Evolutionary conservation across 2,113 vertebrate genomes (phyloP).

Genomic region (Rhinoptilus africanus): DNA sequence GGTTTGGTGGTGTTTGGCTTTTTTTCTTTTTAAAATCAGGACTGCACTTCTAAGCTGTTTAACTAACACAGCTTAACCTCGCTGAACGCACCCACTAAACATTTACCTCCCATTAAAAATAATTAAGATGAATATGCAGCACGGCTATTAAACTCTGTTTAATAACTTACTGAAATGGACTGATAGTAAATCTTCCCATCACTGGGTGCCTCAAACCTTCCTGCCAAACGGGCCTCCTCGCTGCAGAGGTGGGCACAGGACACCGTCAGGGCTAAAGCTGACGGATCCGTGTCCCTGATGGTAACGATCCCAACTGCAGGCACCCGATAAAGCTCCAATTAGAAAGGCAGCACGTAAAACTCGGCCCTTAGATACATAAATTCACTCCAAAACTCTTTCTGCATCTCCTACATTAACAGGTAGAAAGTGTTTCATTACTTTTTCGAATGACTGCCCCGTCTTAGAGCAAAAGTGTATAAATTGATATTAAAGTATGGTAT

Average conservation of each 20-base stretch:
- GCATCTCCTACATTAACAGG: constrained; percentile 52
- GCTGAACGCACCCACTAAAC: neutral
- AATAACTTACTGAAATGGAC: neutral
- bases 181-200: neutral
- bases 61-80: neutral
- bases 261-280: neutral
- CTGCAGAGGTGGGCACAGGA: neutral
- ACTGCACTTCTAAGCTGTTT: neutral
- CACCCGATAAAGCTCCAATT: neutral
- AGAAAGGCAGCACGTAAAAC: neutral
- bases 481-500: constrained; percentile 84
- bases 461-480: constrained; percentile 77
- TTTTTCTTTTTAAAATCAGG: neutral
- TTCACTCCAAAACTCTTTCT: constrained; percentile 10
- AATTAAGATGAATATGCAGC: neutral
- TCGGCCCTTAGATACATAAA: neutral
- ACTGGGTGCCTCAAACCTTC: neutral
- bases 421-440: constrained; percentile 73
- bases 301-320: neutral
- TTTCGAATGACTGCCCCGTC: neutral
- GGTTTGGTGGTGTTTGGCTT: neutral
- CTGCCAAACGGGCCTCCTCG: neutral
- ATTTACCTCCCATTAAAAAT: neutral
- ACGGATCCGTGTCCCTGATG: neutral
- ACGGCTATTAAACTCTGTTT: neutral